phyloP scores from a whole-genome alignment of 2,113 vertebrate species.

The Notarius quadriscutis region DNA sequence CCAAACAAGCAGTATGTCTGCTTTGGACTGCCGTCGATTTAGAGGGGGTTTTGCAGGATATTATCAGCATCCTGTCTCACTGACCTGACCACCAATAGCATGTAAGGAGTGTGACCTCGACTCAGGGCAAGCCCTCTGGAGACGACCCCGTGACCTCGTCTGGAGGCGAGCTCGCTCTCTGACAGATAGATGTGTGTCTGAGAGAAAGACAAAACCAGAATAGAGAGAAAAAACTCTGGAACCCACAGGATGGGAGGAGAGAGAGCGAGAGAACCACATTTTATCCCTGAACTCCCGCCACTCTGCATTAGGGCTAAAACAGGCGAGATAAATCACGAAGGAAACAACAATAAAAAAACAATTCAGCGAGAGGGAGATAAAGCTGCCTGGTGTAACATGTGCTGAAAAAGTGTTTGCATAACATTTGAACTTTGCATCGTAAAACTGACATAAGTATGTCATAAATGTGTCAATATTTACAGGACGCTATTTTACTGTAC shows the following conservation, averaged over 20 bases:
- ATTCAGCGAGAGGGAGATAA: neutral
- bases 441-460: neutral
- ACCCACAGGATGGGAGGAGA: neutral
- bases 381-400: neutral
- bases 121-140: constrained; percentile 61
- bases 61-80: constrained; percentile 75
- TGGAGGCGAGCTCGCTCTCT: constrained; percentile 43
- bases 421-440: neutral
- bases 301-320: neutral
- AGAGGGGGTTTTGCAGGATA: constrained; percentile 69
- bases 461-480: neutral
- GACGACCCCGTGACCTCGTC: constrained; percentile 69
- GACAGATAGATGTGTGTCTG: constrained; percentile 38
- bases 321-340: constrained; percentile 4
- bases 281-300: neutral
- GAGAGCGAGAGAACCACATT: neutral
- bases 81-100: constrained; percentile 70
- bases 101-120: constrained; percentile 67
- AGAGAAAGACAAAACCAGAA: constrained; percentile 28
- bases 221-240: constrained; percentile 13
- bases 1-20: neutral
- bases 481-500: neutral
- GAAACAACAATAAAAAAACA: neutral
- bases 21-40: neutral
- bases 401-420: neutral